phyloP scores from a whole-genome alignment of 2,888 invertebrate genomes.

The Metacarcinus magister region DNA sequence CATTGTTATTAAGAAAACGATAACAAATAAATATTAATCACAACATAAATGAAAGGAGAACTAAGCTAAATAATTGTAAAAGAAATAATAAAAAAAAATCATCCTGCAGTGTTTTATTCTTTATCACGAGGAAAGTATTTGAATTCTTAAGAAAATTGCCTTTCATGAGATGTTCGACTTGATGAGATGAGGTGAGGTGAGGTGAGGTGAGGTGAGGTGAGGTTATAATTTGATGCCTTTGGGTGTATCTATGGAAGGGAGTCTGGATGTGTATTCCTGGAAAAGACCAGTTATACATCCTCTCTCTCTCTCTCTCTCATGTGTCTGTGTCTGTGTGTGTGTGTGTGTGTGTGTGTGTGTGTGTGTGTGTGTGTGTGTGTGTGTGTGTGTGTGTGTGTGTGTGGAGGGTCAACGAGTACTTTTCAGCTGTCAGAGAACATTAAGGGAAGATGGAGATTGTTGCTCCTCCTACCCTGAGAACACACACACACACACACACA shows the following conservation, averaged over 20 bases:
- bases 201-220: background rate
- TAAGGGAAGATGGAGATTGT: background rate
- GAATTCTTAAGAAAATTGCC: background rate
- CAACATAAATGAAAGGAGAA: background rate
- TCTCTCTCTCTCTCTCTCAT: constrained; percentile 30
- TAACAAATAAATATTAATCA: background rate
- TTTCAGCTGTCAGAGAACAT: constrained; percentile 3
- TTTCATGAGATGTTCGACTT: background rate
- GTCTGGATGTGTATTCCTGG: background rate
- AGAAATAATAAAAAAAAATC: background rate
- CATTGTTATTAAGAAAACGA: background rate
- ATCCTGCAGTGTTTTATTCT: background rate
- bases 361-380: constrained; percentile 13
- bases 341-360: constrained; percentile 26
- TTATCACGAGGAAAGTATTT: background rate
- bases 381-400: background rate
- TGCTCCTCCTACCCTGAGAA: background rate
- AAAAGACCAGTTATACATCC: background rate
- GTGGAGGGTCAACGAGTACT: background rate
- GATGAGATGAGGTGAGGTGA: background rate
- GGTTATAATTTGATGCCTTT: background rate
- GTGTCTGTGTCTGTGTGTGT: constrained; percentile 4
- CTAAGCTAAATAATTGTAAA: no score
- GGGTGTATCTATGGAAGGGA: background rate
- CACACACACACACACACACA: background rate